A percentile compares a stretch with the other conserved stretches of the same genome.
Conservation (phyloP, 2,797 vertebrate species). For the Podarcis lilfordi region DNA sequence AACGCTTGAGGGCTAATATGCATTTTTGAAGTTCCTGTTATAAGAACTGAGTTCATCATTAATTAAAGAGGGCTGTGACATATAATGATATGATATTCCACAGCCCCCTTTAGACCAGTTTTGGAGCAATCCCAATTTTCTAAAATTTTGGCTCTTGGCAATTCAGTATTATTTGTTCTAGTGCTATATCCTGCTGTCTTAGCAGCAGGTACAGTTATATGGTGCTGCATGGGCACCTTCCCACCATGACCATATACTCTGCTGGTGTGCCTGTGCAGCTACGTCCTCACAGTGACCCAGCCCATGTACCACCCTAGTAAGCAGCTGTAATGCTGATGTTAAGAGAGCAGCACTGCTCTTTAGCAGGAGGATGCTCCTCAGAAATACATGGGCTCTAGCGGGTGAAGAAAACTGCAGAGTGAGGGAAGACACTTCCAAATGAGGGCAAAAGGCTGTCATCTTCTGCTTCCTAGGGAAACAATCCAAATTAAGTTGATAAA, state of each 20-base stretch:
- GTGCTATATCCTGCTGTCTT: background rate
- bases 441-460: background rate
- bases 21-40: background rate
- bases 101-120: background rate
- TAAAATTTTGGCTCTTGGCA: background rate
- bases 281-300: too few relatives aligned
- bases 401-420: background rate
- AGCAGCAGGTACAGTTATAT: too few relatives aligned
- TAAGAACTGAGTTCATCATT: too few relatives aligned
- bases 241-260: too few relatives aligned
- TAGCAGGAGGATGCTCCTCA: too few relatives aligned
- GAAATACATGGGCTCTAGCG: background rate
- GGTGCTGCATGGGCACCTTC: too few relatives aligned
- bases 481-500: background rate
- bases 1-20: background rate
- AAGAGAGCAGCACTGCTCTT: too few relatives aligned
- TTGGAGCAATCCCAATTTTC: background rate
- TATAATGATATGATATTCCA: background rate
- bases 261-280: too few relatives aligned
- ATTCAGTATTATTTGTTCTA: background rate
- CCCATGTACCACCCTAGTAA: too few relatives aligned
- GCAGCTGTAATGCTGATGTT: too few relatives aligned
- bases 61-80: background rate
- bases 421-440: background rate
- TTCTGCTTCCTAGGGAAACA: background rate